Evolutionary conservation across 2,888 invertebrate genomes (phyloP).

Genomic region (Agrotis exclamationis): DNA sequence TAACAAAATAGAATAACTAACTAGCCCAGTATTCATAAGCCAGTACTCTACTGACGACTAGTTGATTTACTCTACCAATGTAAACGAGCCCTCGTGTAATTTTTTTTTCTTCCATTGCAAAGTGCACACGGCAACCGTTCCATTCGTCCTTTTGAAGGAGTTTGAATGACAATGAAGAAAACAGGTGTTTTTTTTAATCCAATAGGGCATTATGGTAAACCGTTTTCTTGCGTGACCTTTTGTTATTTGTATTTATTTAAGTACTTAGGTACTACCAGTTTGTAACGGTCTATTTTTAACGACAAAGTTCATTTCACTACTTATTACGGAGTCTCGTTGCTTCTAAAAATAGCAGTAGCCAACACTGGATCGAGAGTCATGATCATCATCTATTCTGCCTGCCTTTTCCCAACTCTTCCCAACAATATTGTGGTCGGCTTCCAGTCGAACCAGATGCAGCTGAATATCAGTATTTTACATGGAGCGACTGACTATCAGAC

Average conservation of each 20-base stretch:
- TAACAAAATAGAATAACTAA: background rate
- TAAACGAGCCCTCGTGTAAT: constrained; percentile 20
- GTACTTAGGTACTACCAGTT: background rate
- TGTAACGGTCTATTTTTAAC: background rate
- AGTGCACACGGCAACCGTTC: background rate
- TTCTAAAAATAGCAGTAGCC: too few species aligned
- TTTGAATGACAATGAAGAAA: background rate
- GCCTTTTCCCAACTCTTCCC: too few species aligned
- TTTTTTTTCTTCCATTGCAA: background rate
- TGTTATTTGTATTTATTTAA: background rate
- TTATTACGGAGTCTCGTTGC: too few species aligned
- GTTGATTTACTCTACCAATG: constrained; percentile 6
- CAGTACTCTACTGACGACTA: constrained; percentile 12
- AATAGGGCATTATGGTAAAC: background rate
- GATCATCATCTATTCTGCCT: too few species aligned
- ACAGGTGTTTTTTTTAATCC: constrained; percentile 35
- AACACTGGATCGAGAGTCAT: too few species aligned
- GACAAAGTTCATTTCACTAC: background rate
- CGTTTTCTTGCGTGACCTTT: constrained; percentile 26
- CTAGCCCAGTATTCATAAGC: background rate
- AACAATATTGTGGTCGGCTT: too few species aligned
- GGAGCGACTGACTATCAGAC: too few species aligned
- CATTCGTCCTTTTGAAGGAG: constrained; percentile 17
- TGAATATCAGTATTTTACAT: too few species aligned
- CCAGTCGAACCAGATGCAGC: too few species aligned